Conservation (phyloP, 1,140 invertebrate species). For the Chionoecetes opilio region DNA sequence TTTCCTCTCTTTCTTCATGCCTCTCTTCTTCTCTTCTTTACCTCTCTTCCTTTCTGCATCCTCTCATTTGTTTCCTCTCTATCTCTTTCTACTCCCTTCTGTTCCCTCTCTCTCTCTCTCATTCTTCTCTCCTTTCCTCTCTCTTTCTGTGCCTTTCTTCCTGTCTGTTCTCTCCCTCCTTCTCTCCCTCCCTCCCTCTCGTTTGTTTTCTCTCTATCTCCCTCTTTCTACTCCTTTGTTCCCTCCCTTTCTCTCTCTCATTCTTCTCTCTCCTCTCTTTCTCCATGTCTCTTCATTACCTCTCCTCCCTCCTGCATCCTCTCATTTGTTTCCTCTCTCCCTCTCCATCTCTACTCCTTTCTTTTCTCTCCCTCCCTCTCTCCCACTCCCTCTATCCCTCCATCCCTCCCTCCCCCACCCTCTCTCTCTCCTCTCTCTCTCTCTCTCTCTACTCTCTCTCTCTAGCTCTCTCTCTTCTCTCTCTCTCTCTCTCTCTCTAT, state of each 20-base stretch:
- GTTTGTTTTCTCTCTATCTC: too few relatives aligned
- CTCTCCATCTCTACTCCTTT: neutral
- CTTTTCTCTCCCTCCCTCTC: neutral
- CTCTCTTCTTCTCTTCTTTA: neutral
- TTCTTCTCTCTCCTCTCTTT: neutral
- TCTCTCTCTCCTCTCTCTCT: neutral
- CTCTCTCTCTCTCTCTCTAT: too few relatives aligned
- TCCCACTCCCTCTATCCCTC: neutral
- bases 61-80: neutral
- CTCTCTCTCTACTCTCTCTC: neutral
- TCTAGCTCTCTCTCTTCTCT: too few relatives aligned
- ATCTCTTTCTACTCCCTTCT: neutral
- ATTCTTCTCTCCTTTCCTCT: neutral
- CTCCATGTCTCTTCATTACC: neutral
- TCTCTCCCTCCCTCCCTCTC: too few relatives aligned
- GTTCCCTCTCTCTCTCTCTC: neutral
- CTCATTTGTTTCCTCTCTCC: neutral
- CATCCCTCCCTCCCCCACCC: too few relatives aligned
- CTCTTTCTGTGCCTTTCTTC: neutral
- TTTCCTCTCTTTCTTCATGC: neutral
- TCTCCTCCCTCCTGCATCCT: neutral
- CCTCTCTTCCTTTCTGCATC: neutral
- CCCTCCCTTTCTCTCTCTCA: too few relatives aligned
- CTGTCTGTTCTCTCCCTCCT: neutral
- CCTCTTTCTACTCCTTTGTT: too few relatives aligned